Conservation (phyloP, 2,113 vertebrate species). For the Hippocampus guttulatus region DNA sequence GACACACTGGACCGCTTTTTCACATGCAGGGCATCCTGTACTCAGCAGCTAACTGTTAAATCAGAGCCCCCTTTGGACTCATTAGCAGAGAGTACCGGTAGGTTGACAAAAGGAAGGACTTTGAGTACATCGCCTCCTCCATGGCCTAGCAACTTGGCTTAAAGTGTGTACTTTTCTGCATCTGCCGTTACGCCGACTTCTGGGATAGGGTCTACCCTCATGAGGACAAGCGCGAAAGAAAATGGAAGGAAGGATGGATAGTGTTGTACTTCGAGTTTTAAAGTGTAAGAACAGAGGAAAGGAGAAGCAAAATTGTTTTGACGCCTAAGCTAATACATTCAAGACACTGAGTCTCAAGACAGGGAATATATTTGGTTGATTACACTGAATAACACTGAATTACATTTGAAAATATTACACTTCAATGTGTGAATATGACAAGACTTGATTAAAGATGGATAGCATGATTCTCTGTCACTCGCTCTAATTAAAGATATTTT, state of each 20-base stretch:
- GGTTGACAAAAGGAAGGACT: no score
- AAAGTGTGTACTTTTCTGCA: not conserved
- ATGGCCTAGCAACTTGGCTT: not conserved
- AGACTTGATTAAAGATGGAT: no score
- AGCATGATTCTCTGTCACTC: not conserved
- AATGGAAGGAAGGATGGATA: not conserved
- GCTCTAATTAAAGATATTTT: not conserved
- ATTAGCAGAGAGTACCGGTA: no score
- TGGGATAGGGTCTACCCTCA: not conserved
- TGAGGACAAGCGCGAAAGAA: not conserved
- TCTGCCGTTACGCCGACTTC: not conserved
- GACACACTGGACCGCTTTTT: no score
- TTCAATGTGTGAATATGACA: not conserved
- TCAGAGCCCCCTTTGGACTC: no score
- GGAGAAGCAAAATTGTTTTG: not conserved
- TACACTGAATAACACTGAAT: not conserved
- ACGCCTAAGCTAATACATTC: not conserved
- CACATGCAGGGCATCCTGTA: no score
- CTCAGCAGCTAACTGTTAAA: no score
- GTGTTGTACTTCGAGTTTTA: not conserved
- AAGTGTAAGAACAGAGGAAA: not conserved
- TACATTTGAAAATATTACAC: no score
- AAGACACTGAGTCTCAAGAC: not conserved
- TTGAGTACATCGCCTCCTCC: no score
- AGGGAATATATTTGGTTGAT: conserved; percentile 1